Conservation (phyloP, 2,888 invertebrate species). For the Spicauda simplicius region DNA sequence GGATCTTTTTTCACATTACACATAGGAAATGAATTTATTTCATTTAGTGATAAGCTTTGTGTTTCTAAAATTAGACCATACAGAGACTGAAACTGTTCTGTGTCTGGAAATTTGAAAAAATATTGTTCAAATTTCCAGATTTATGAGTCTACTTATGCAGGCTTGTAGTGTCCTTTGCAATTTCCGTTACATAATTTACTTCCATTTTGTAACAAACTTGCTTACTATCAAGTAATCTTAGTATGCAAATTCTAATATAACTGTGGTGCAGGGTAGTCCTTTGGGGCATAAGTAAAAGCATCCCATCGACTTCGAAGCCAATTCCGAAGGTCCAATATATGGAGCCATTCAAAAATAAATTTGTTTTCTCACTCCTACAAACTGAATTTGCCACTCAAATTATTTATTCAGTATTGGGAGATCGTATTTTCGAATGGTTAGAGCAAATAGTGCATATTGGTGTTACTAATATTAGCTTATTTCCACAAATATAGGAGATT, state of each 20-base stretch:
- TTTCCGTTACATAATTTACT: no score
- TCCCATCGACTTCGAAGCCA: constrained; percentile 10
- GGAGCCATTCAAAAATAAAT: constrained; percentile 23
- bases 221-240: not conserved
- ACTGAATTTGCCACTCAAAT: constrained; percentile 8
- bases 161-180: no score
- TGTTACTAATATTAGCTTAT: not conserved
- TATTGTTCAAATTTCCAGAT: no score
- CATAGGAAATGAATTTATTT: no score
- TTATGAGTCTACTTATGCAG: no score
- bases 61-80: no score
- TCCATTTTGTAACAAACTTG: not conserved
- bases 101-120: no score
- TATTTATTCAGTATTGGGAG: constrained; percentile 13
- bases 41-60: no score
- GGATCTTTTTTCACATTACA: no score
- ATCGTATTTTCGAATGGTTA: not conserved
- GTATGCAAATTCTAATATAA: not conserved
- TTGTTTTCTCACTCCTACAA: constrained; percentile 18
- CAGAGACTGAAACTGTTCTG: no score
- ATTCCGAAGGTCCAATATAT: constrained; percentile 20
- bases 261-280: constrained; percentile 8
- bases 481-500: not conserved
- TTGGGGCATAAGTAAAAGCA: constrained; percentile 12
- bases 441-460: not conserved